Base-by-base conservation (phyloP, 2,797 vertebrate species). In the Cuniculus paca region DNA sequence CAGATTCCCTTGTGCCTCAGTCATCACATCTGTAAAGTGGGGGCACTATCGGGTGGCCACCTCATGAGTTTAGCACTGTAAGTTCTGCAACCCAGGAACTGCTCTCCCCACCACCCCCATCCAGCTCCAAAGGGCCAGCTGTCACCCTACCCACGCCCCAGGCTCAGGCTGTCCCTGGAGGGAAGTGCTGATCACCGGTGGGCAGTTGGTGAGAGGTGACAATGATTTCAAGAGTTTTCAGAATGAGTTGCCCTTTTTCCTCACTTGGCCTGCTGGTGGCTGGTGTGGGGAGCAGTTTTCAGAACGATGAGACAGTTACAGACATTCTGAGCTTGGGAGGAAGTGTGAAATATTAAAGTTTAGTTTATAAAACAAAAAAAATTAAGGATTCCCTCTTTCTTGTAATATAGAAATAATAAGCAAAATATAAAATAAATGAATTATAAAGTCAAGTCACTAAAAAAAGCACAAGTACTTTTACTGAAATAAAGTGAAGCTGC, bases 111-210 rank as follows among this genome's bases (percentile, higher is more conserved):
- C 36, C 3, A 5, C 20, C 26, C 19, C 20, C 3, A 17, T 42
- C 70, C 45, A 26, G 26, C 48, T 36, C 88, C 74, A 28, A 24
- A 3, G 10, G 56, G 28, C 36, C 63, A 24, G 34, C 22, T 0
- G 6, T 74, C n/a, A 36, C 28, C 7, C 20, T n/a, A 34, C 80
- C 12, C 48, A 17, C 68, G 2, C 2, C 26, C 20, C 78, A 7
- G 13, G 17, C 22, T 22, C 48, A 8, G n/a, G 0, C 6, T 7
- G 19, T 72, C 75, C 48, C 10, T 2, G 65, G 17, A 26, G 5
- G 2, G 34, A 85, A n/a, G 68, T 1, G 3, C 80, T 10, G 2
- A n/a, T 20, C 6, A 3, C 1, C 1, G 65, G 31, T 1, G 31
- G 52, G 52, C 22, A 0, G 13, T 2, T 26, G 45, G 34, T 4